Percentiles rank a stretch among this genome's conserved stretches.
Conservation (phyloP, 2,113 vertebrate species). For the Isurus oxyrinchus region DNA sequence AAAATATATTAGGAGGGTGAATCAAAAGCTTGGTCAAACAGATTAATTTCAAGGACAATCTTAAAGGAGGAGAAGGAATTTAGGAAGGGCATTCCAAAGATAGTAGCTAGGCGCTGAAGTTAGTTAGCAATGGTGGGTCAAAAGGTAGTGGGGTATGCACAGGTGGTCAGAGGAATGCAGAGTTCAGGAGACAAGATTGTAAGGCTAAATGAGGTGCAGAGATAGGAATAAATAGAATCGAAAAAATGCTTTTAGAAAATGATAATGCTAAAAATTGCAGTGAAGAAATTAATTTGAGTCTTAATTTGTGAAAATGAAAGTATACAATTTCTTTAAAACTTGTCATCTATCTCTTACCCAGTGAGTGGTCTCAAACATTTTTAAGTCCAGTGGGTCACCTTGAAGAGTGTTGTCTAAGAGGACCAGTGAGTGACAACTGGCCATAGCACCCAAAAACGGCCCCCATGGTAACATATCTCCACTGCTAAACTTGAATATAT, state of each 20-base stretch:
- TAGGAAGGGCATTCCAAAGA: neutral
- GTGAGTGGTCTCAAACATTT: conserved; percentile 54
- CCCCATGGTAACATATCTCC: conserved; percentile 49
- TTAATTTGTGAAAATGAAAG: neutral
- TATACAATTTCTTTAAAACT: neutral
- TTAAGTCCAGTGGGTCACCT: conserved; percentile 55
- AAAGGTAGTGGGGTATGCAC: neutral
- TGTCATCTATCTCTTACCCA: conserved; percentile 51
- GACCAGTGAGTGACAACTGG: conserved; percentile 53
- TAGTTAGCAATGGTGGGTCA: neutral
- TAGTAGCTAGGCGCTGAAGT: neutral
- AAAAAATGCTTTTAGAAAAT: neutral
- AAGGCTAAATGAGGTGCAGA: neutral
- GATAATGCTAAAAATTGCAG: neutral
- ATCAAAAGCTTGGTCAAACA: neutral
- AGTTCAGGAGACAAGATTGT: neutral
- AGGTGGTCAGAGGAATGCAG: neutral
- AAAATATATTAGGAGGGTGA: neutral
- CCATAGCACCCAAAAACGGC: conserved; percentile 47
- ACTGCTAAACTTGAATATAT: conserved; percentile 44
- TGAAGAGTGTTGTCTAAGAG: conserved; percentile 50
- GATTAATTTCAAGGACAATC: neutral
- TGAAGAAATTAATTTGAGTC: neutral
- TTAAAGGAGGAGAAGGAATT: neutral
- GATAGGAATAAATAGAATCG: neutral